Conservation (phyloP, 2,113 vertebrate species). For the Apodemus speciosus region DNA sequence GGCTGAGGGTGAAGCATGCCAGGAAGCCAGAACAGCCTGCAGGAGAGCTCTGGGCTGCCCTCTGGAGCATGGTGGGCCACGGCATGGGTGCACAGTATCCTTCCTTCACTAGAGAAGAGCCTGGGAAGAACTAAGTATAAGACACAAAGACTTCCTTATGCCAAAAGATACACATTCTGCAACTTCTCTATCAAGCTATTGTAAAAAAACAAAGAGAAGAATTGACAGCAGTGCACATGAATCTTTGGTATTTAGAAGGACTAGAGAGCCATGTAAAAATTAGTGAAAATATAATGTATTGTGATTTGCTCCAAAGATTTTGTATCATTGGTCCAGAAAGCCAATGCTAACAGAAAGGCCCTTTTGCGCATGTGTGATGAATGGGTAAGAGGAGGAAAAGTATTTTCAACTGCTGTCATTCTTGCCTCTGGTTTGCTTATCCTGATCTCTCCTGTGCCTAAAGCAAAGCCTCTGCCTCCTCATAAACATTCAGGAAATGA, state of each 20-base stretch:
- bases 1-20: conserved; percentile 31
- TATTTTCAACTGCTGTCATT: neutral
- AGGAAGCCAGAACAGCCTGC: neutral
- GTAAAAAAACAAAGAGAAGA: neutral
- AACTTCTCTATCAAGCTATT: neutral
- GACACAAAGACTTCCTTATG: neutral
- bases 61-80: neutral
- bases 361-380: neutral
- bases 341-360: neutral
- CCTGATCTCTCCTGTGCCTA: neutral
- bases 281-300: neutral
- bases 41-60: neutral
- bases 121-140: neutral
- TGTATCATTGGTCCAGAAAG: neutral
- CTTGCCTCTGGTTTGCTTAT: neutral
- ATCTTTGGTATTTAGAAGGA: conserved; percentile 29
- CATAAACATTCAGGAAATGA: neutral
- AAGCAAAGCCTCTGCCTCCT: neutral
- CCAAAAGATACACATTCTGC: neutral
- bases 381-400: neutral
- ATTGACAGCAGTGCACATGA: neutral
- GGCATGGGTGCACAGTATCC: rapidly evolving
- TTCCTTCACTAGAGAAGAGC: neutral
- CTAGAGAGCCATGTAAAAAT: neutral
- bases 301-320: conserved; percentile 14